Evolutionary conservation across 2,797 vertebrate species (phyloP), one percentile per base, ranked within the genome.

Genomic region (Microcaecilia unicolor): DNA sequence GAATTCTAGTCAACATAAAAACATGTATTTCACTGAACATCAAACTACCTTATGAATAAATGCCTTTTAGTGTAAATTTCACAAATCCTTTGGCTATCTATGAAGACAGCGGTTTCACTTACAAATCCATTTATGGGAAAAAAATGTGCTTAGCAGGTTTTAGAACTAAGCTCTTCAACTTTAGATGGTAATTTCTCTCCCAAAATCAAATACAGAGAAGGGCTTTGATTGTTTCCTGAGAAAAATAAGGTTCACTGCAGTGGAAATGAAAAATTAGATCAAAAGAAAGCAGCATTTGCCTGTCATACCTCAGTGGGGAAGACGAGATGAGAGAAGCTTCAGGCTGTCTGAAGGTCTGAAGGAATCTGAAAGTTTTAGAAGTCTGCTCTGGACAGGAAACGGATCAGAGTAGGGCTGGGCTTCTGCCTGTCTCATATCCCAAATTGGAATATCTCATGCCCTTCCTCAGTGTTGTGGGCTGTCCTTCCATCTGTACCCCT

Each of bases 231-330:
- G 17, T 19, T 19, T 6, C 29, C 18, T 20, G 20, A 4, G 31
- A 12, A 5, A 6, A 12, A 12, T 2, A n/a, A 20, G 15, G 2
- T 4, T 0, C 13, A 26, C 0, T 4, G 26, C 8, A 25, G 25
- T 23, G 6, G 3, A 36, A 22, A 22, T 51, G 25, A 13, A 29
- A 10, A n/a, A n/a, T n/a, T n/a, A n/a, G n/a, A n/a, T n/a, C n/a
- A n/a, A n/a, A 35, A 37, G 30, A 8, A 13, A 29, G 49, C 22
- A 14, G 44, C 41, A 35, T 47, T 26, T 32, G 3, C 16, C 14
- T 18, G 37, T 52, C 90, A 72, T 95, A 97, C 93, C 93, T 90
- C 80, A 7, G 56, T 59, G 58, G 15, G 61, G 46, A 73, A 58
- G 76, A 58, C 41, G 73, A 72, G 77, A 55, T 66, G 71, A 74